Evolutionary conservation across 1,140 invertebrate genomes (phyloP).

Genomic region (Formica exsecta): DNA sequence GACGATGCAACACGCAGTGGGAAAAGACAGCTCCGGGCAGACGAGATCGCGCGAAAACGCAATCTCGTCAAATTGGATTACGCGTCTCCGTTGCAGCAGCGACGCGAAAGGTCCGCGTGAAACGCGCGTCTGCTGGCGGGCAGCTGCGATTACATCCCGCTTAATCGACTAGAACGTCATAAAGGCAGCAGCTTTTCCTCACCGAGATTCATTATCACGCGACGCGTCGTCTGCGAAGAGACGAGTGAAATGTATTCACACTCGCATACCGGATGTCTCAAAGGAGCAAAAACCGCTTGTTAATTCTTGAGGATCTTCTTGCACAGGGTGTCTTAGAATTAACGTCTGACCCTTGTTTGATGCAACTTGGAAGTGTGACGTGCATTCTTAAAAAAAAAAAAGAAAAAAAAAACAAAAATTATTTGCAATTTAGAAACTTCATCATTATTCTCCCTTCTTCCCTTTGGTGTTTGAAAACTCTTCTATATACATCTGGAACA

Average conservation of each 20-base stretch:
- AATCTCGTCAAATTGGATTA: slow-evolving; percentile 71
- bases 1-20: neutral
- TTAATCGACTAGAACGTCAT: slow-evolving; percentile 56
- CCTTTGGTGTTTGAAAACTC: neutral
- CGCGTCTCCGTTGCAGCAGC: slow-evolving; percentile 63
- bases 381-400: neutral
- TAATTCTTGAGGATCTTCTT: neutral
- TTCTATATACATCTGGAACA: neutral
- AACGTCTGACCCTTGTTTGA: neutral
- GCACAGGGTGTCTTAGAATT: neutral
- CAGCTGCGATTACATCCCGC: slow-evolving; percentile 55
- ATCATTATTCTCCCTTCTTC: neutral
- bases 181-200: slow-evolving; percentile 55
- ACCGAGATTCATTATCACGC: slow-evolving; percentile 49
- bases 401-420: neutral
- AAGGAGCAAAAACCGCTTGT: slow-evolving; percentile 13
- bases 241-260: slow-evolving; percentile 29
- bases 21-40: neutral
- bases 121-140: slow-evolving; percentile 47
- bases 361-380: too few species aligned
- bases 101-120: slow-evolving; percentile 17
- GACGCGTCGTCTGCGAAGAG: neutral
- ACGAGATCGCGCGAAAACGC: slow-evolving; percentile 30
- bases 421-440: neutral
- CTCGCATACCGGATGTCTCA: slow-evolving; percentile 28